Conservation (phyloP, 2,797 vertebrate species). For the Phoeniculus purpureus region DNA sequence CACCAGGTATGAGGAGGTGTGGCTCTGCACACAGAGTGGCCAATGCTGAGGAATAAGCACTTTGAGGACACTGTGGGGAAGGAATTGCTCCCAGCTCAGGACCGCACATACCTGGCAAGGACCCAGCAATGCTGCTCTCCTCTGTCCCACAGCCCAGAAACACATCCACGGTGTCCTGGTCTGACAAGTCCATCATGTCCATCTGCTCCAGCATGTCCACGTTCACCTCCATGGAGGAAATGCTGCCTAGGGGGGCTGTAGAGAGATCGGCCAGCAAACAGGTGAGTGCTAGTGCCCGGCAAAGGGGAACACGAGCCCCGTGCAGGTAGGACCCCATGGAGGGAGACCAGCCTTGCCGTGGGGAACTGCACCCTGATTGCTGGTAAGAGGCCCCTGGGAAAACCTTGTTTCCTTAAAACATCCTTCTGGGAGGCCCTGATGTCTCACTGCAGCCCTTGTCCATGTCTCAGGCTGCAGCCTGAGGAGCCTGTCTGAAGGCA, state of each 20-base stretch:
- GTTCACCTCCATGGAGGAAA: constrained; percentile 98
- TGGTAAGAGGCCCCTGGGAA: background rate
- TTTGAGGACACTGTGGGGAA: background rate
- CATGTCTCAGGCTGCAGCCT: background rate
- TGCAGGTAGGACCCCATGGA: background rate
- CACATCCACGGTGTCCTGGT: constrained; percentile 92
- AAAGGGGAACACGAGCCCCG: background rate
- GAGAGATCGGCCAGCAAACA: background rate
- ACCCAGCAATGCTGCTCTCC: constrained; percentile 74
- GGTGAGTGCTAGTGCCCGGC: background rate
- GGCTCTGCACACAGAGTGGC: background rate
- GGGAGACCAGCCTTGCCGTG: background rate
- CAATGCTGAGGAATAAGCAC: background rate
- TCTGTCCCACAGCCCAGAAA: constrained; percentile 88
- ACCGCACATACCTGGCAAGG: constrained; percentile 79
- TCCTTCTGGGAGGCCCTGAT: background rate
- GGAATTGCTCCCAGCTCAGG: background rate
- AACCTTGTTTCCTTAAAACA: background rate
- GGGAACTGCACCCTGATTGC: background rate
- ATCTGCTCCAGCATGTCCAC: constrained; percentile 95
- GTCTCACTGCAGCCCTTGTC: background rate
- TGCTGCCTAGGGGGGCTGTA: constrained; percentile 90
- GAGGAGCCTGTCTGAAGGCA: background rate
- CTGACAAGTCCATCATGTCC: constrained; percentile 90
- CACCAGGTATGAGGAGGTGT: background rate